A percentile compares a stretch with the other conserved stretches of the same genome.
phyloP scores from a whole-genome alignment of 2,113 vertebrate genomes.

The Panthera leo region DNA sequence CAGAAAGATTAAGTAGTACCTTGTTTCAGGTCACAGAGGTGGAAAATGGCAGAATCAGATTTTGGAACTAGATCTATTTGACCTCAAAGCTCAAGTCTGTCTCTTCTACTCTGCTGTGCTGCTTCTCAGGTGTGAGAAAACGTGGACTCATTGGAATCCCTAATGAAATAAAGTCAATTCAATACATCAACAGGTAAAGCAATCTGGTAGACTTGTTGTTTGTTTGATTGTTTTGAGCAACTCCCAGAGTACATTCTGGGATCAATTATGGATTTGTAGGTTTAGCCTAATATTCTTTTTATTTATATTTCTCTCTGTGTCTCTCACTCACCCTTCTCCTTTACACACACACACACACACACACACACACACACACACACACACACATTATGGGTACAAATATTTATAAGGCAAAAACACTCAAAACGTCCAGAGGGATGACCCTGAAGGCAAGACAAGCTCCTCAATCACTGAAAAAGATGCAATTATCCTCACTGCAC shows the following conservation, averaged over 20 bases:
- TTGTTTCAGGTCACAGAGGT: background rate
- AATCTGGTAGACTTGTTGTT: background rate
- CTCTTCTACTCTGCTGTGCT: background rate
- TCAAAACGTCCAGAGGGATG: background rate
- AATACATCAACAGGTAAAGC: background rate
- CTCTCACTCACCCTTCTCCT: background rate
- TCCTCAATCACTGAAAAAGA: conserved; percentile 16
- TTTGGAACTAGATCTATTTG: background rate
- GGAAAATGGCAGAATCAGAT: background rate
- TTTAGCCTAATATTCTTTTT: background rate
- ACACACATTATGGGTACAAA: background rate
- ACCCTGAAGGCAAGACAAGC: conserved; percentile 33
- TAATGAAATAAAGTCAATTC: background rate
- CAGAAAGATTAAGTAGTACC: background rate
- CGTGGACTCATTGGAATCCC: background rate
- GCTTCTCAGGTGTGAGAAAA: background rate
- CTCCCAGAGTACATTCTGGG: background rate
- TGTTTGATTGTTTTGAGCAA: background rate
- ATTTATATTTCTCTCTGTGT: background rate
- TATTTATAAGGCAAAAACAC: conserved; percentile 27
- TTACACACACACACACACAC: background rate
- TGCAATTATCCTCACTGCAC: conserved; percentile 37
- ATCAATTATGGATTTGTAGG: background rate
- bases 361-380: background rate
- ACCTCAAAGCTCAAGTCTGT: background rate